Base-by-base conservation (phyloP, 2,797 vertebrate genomes). In the Tachyglossus aculeatus region DNA sequence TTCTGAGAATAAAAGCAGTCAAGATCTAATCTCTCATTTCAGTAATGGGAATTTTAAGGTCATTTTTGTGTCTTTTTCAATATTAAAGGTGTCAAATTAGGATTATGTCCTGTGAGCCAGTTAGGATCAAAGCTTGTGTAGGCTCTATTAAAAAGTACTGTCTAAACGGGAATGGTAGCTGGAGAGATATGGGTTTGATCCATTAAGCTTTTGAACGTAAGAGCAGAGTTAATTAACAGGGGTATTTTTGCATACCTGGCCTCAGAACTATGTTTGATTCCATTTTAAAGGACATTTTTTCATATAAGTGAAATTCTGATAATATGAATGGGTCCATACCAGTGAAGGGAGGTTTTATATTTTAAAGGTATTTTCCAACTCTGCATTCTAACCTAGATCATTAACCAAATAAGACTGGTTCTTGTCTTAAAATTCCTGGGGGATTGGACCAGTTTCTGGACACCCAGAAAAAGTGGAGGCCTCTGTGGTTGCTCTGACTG, bases 201-300 rank as follows among this genome's bases (percentile, higher is more conserved):
- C 74, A 77, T 87, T 73, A 87, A 78, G 80, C 77, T 74, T 81
- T 78, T 78, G 62, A 73, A 81, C 83, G 71, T 84, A 84, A 69
- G 21, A 88, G 72, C 52, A 81, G 50, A 85, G 41, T 90, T 88
- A 89, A 88, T 88, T 88, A 86, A 80, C 52, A 77, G 40, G 73
- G 84, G 51, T 52, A 61, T 82, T 80, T 86, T 75, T 88, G 84
- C 63, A 53, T 74, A 39, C 21, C 31, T 71, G 76, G 79, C 67
- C 69, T 74, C 21, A 71, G 84, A 71, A 67, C 33, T 79, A 50
- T 43, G 68, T 69, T 64, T 76, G 63, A 83, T 89, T 81, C 71
- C 36, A 40, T 68, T n/a, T 43, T 45, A 39, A 52, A 67, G 39
- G 27, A 74, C 60, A 58, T 75, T 77, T 86, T 85, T 89, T 86